Base-by-base conservation (phyloP, 2,797 vertebrate genomes). In the Molossus molossus region DNA sequence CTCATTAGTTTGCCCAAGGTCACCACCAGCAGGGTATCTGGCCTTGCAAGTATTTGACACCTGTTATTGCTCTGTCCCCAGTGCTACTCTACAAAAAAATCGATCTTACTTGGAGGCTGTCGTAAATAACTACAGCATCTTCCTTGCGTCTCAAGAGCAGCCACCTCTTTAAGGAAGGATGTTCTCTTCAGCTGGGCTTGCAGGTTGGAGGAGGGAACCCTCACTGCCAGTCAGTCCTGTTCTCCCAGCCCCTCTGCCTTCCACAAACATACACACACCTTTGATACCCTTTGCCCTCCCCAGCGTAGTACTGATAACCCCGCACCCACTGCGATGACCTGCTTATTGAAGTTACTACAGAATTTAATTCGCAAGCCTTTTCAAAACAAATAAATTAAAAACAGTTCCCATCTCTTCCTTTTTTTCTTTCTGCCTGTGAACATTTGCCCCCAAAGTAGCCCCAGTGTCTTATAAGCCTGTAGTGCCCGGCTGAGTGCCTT, bases 331-430 rank as follows among this genome's bases (percentile, higher is more conserved):
- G 3, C n/a, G 62, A 55, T 62, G 48, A 48, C 93, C 60, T 94
- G 5, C 80, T 83, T 91, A 65, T 29, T 72, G 72, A 90, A 33
- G 25, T 92, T 67, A 55, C 29, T 69, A 33, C 5, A 91, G 83
- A 93, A 76, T 37, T 67, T 67, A 79, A 58, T 37, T 5, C 29
- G 58, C 27, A 72, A 70, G 12, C 23, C 15, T 81, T 84, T 91
- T 88, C 53, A 72, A 70, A 93, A 84, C 62, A 65, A 73, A 70
- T 62, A 62, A 62, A 57, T 81, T 67, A n/a, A 83, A 95, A 58
- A 9, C 20, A 89, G 70, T 89, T 92, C 67, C 90, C 9, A 80
- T 91, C 48, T 58, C 37, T 93, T 79, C 67, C 37, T 82, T 75
- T 64, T 14, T 76, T 69, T 77, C 48, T 77, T 64, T 87, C 58